Base-by-base conservation (phyloP, 1,140 invertebrate genomes). In the Heliconius himera region DNA sequence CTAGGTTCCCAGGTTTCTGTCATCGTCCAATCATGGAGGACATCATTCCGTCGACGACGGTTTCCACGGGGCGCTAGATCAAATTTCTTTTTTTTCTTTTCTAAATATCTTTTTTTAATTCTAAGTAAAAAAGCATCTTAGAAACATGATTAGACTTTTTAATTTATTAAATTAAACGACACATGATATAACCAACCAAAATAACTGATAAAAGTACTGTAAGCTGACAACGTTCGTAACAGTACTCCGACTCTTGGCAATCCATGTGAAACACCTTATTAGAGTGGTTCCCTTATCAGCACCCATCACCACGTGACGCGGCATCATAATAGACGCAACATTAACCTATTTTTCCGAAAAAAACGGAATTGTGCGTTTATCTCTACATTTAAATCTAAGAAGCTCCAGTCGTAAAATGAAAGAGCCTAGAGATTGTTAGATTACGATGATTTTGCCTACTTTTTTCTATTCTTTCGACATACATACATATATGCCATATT, bases 341-440 rank as follows among this genome's bases (percentile, higher is more conserved):
- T 89, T 90, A 88, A 83, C 88, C 88, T 89, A 90, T 91, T 51
- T 90, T 91, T 83, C 77, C 72, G 70, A 73, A 66, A 66, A 76
- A 84, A 78, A 76, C 81, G 84, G 84, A 82, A 85, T 84, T 79
- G 71, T 80, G 79, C 70, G 74, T 80, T 85, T 91, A 90, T 90
- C 90, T 66, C 60, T 66, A 66, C 60, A 66, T 66, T 66, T 16
- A 83, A 84, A 90, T 89, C 70, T 54, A 74, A 82, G 76, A 75
- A 83, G 84, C 85, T 87, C 83, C 86, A 83, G 82, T 85, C 88
- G 84, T 87, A 88, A 87, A 87, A 78, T 46, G 70, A 46, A 74
- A 70, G 13, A 41, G 38, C 54, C 60, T 26, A 29, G 56, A 66
- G 60, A 66, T 66, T 66, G 11, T 66, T 13, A 66, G 60, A 66